These are phyloP conservation scores for Cylas formicarius DNA, from an alignment of 1,140 invertebrate species.

Conservation along the genomic window DNA sequence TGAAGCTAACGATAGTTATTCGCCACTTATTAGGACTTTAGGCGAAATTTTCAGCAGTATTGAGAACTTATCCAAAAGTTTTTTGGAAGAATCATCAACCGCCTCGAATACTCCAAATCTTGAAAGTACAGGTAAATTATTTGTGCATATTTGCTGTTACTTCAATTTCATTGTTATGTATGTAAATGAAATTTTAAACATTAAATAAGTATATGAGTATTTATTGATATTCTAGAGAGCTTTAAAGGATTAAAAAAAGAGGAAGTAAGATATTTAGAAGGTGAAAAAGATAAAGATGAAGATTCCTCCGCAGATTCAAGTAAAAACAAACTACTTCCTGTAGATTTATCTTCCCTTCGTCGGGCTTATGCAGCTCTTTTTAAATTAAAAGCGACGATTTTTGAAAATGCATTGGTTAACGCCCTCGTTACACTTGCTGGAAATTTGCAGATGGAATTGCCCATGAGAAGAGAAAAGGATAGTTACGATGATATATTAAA, in stretches of 20 bases:
- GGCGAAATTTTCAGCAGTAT: slow-evolving; percentile 66
- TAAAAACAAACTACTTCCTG: slow-evolving; percentile 19
- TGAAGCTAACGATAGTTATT: slow-evolving; percentile 54
- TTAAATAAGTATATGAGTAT: neutral
- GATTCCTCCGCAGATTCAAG: slow-evolving; percentile 50
- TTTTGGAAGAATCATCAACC: slow-evolving; percentile 45
- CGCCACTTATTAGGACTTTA: slow-evolving; percentile 58
- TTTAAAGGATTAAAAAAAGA: slow-evolving; percentile 54
- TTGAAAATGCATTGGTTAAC: slow-evolving; percentile 70
- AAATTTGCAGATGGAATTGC: slow-evolving; percentile 66
- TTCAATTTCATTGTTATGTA: neutral
- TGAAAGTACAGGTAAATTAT: slow-evolving; percentile 42
- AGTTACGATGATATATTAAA: slow-evolving; percentile 56
- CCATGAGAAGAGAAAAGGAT: slow-evolving; percentile 49
- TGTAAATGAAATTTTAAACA: neutral
- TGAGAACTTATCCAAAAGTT: slow-evolving; percentile 63
- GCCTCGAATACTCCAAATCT: slow-evolving; percentile 45
- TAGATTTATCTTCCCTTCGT: slow-evolving; percentile 55
- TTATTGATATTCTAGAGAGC: slow-evolving; percentile 12
- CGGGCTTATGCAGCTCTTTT: slow-evolving; percentile 57
- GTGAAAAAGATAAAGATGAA: slow-evolving; percentile 77
- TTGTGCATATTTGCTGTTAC: neutral
- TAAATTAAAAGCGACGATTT: slow-evolving; percentile 42
- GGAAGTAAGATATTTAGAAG: slow-evolving; percentile 60
- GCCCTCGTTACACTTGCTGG: slow-evolving; percentile 68